Evolutionary conservation across 2,888 invertebrate species (phyloP).

Genomic region (Cheilosia variabilis): DNA sequence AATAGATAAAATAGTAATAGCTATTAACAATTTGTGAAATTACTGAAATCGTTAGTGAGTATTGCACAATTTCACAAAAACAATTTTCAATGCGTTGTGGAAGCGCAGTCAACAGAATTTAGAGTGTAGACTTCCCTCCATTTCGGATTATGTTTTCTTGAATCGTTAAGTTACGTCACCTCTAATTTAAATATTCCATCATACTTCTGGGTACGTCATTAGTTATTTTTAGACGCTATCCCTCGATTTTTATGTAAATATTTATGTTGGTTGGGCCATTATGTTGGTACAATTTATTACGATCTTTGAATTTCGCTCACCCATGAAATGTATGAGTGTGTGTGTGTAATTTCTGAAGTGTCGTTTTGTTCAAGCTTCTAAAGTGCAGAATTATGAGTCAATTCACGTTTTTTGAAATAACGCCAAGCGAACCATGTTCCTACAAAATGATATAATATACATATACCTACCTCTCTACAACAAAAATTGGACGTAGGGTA

Average conservation of each 20-base stretch:
- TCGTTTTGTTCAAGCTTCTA: neutral
- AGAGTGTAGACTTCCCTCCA: conserved; percentile 33
- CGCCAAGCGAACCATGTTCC: too few species aligned
- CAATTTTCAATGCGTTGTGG: neutral
- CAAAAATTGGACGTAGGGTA: too few species aligned
- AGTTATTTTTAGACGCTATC: conserved; percentile 65
- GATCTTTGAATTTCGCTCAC: conserved; percentile 30
- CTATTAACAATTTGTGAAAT: too few species aligned
- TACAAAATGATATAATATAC: too few species aligned
- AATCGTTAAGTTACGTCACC: conserved; percentile 61
- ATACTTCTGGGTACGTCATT: conserved; percentile 55
- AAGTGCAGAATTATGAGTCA: too few species aligned
- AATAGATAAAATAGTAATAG: too few species aligned
- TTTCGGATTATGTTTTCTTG: conserved; percentile 34
- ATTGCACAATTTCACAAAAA: neutral
- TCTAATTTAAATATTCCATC: conserved; percentile 55
- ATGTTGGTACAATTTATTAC: conserved; percentile 8
- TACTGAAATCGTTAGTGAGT: neutral
- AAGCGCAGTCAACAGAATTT: conserved; percentile 4
- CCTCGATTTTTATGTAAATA: conserved; percentile 60
- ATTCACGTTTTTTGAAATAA: too few species aligned
- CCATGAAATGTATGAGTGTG: neutral
- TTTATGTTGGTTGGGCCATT: conserved; percentile 38
- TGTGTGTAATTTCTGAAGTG: neutral
- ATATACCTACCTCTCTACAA: too few species aligned